Percentiles rank a stretch among this genome's conserved stretches.
Evolutionary conservation across 1,140 invertebrate genomes (phyloP).

Genomic region (Polypedilum pembai): DNA sequence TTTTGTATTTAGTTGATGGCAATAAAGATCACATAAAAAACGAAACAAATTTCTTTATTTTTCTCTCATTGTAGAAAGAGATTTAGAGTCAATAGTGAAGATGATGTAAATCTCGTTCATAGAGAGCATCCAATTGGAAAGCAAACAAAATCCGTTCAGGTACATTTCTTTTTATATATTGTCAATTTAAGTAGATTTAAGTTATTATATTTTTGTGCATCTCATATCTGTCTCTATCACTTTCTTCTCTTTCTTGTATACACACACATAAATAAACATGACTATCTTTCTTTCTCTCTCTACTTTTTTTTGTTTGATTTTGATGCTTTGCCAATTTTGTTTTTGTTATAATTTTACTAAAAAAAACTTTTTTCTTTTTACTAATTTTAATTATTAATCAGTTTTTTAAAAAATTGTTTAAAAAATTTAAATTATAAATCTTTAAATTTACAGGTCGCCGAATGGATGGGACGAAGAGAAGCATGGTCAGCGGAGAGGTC

Average conservation of each 20-base stretch:
- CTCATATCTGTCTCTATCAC: neutral
- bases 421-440: slow-evolving; percentile 34
- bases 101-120: slow-evolving; percentile 58
- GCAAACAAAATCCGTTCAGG: slow-evolving; percentile 63
- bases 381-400: neutral
- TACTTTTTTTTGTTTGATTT: neutral
- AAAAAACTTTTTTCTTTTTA: slow-evolving; percentile 7
- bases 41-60: slow-evolving; percentile 36
- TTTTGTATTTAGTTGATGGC: neutral
- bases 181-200: neutral
- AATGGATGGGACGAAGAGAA: slow-evolving; percentile 61
- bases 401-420: neutral
- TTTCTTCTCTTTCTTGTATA: neutral
- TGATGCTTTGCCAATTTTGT: neutral
- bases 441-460: slow-evolving; percentile 44
- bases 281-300: neutral
- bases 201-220: neutral
- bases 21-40: neutral
- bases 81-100: slow-evolving; percentile 64
- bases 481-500: slow-evolving; percentile 67
- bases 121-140: slow-evolving; percentile 54
- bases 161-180: slow-evolving; percentile 34
- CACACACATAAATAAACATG: too few relatives aligned
- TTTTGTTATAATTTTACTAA: neutral
- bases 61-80: slow-evolving; percentile 55